phyloP scores from a whole-genome alignment of 2,888 invertebrate species.

The Alsophila aescularia region DNA sequence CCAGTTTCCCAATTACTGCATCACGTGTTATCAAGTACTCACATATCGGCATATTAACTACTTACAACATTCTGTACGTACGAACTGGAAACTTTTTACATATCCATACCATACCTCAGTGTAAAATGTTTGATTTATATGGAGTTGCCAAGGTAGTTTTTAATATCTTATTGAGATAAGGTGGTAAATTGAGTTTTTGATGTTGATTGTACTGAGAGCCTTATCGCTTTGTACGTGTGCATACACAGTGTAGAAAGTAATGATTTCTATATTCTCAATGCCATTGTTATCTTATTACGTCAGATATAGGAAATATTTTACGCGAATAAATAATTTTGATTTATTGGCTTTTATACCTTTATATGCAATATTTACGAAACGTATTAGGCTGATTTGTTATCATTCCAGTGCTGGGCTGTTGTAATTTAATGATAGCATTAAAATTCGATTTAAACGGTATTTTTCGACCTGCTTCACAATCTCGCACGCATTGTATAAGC shows the following conservation, averaged over 20 bases:
- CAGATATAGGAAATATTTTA: conserved; percentile 25
- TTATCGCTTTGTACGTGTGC: conserved; percentile 55
- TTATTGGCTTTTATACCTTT: background rate
- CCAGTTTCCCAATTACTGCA: conserved; percentile 11
- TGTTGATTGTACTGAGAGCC: conserved; percentile 10
- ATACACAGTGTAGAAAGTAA: conserved; percentile 66
- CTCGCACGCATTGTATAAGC: too few relatives aligned
- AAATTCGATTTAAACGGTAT: too few relatives aligned
- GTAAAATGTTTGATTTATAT: background rate
- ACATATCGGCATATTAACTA: conserved; percentile 17
- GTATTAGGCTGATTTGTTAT: too few relatives aligned
- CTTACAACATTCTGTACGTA: conserved; percentile 17
- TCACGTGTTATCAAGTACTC: conserved; percentile 15
- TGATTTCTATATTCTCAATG: conserved; percentile 71
- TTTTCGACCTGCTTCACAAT: too few relatives aligned
- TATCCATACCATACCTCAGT: background rate
- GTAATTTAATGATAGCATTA: too few relatives aligned
- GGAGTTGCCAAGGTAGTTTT: background rate
- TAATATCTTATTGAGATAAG: conserved; percentile 3
- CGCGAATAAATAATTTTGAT: conserved; percentile 8
- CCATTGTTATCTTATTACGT: conserved; percentile 65
- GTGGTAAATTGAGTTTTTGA: conserved; percentile 2
- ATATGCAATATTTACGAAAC: too few relatives aligned
- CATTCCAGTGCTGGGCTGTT: too few relatives aligned
- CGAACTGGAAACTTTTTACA: background rate